Evolutionary conservation across 2,113 vertebrate species (phyloP).

Genomic region (Miniopterus natalensis): DNA sequence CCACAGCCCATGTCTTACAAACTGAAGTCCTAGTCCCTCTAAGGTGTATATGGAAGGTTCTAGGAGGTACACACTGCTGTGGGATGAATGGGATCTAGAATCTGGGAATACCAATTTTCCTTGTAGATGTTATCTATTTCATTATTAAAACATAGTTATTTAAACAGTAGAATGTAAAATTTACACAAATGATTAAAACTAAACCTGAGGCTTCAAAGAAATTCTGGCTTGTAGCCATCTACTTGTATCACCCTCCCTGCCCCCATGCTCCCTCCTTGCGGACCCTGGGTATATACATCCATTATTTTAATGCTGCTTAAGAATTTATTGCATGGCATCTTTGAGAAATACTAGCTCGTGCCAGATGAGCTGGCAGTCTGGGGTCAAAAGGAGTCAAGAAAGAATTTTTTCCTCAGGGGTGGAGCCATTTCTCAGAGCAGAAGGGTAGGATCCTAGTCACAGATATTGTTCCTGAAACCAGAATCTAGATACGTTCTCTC

Average conservation of each 20-base stretch:
- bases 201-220: conserved; percentile 49
- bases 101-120: neutral
- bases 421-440: conserved; percentile 34
- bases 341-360: conserved; percentile 50
- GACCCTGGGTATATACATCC: neutral
- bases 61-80: conserved; percentile 31
- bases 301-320: conserved; percentile 58
- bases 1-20: conserved; percentile 16
- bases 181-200: conserved; percentile 34
- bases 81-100: conserved; percentile 40
- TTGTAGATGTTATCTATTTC: conserved; percentile 20
- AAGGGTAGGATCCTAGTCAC: conserved; percentile 7
- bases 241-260: neutral
- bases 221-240: neutral
- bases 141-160: conserved; percentile 50
- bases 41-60: conserved; percentile 29
- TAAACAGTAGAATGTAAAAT: conserved; percentile 42
- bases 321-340: conserved; percentile 15
- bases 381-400: conserved; percentile 32
- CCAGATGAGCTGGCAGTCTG: neutral
- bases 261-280: neutral
- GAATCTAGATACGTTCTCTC: conserved; percentile 20
- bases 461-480: conserved; percentile 46
- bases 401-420: neutral
- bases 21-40: neutral